Percentiles rank a stretch among this genome's conserved stretches.
Conservation (phyloP, 2,113 vertebrate genomes). For the Anser brachyrhynchus region DNA sequence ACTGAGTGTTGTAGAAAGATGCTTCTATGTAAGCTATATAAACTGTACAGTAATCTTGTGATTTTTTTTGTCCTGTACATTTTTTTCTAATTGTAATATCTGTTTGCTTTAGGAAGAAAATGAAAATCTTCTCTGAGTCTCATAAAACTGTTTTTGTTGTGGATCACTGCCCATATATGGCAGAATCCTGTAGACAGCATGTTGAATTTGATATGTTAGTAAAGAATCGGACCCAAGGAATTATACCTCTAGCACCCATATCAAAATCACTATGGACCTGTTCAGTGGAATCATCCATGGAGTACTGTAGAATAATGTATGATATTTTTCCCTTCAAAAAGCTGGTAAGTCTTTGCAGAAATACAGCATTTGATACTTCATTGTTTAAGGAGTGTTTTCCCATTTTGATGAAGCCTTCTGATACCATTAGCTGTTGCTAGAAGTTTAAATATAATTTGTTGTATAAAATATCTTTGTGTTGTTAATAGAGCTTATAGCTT, state of each 20-base stretch:
- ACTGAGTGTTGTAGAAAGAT: neutral
- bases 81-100: neutral
- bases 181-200: slow-evolving; percentile 94
- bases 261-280: slow-evolving; percentile 98
- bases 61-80: neutral
- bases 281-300: slow-evolving; percentile 97
- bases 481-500: fast-evolving
- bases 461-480: neutral
- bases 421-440: neutral
- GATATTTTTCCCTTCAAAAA: slow-evolving; percentile 94
- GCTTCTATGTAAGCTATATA: neutral
- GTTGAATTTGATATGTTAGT: slow-evolving; percentile 98
- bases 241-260: slow-evolving; percentile 95
- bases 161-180: slow-evolving; percentile 98
- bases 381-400: neutral
- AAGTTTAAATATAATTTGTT: neutral
- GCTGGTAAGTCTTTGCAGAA: slow-evolving; percentile 80
- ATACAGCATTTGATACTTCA: fast-evolving
- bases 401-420: neutral
- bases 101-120: slow-evolving; percentile 73
- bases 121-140: slow-evolving; percentile 94
- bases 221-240: slow-evolving; percentile 92
- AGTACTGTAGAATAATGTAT: slow-evolving; percentile 97
- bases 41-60: neutral
- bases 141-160: slow-evolving; percentile 99